Evolutionary conservation across 1,140 invertebrate species (phyloP).

Genomic region (Drosophila fuyamai): DNA sequence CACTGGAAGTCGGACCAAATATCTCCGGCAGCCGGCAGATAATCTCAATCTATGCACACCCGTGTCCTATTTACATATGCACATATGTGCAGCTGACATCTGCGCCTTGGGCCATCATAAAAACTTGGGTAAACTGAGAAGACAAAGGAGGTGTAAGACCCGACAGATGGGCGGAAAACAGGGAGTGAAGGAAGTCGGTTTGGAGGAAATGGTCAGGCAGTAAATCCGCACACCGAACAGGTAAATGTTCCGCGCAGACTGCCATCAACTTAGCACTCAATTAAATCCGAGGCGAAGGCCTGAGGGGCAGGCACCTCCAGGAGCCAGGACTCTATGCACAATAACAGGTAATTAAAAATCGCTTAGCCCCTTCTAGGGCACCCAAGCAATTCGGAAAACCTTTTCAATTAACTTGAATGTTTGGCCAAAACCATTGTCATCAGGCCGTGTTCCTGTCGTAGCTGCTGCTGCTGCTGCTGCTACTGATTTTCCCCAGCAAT

Average conservation of each 20-base stretch:
- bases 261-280: conserved; percentile 66
- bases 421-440: conserved; percentile 45
- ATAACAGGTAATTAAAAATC: conserved; percentile 77
- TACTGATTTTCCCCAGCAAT: conserved; percentile 50
- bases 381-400: conserved; percentile 36
- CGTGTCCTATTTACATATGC: conserved; percentile 51
- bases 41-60: conserved; percentile 36
- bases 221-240: conserved; percentile 32
- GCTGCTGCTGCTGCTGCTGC: conserved; percentile 37
- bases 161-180: conserved; percentile 19
- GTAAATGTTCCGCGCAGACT: conserved; percentile 15
- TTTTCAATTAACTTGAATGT: conserved; percentile 79
- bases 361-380: conserved; percentile 41
- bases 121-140: conserved; percentile 26
- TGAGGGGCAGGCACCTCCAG: conserved; percentile 21
- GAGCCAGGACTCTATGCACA: conserved; percentile 25
- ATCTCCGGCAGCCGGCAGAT: conserved; percentile 6
- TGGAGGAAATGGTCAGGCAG: conserved; percentile 24
- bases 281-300: conserved; percentile 46
- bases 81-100: conserved; percentile 20
- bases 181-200: conserved; percentile 12
- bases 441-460: conserved; percentile 17
- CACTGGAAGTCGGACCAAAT: conserved; percentile 10
- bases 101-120: conserved; percentile 44
- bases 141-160: conserved; percentile 57